A percentile compares a stretch with the other conserved stretches of the same genome.
These are phyloP conservation scores for Aix galericulata DNA, from an alignment of 2,113 vertebrate species.

Conservation along the genomic window DNA sequence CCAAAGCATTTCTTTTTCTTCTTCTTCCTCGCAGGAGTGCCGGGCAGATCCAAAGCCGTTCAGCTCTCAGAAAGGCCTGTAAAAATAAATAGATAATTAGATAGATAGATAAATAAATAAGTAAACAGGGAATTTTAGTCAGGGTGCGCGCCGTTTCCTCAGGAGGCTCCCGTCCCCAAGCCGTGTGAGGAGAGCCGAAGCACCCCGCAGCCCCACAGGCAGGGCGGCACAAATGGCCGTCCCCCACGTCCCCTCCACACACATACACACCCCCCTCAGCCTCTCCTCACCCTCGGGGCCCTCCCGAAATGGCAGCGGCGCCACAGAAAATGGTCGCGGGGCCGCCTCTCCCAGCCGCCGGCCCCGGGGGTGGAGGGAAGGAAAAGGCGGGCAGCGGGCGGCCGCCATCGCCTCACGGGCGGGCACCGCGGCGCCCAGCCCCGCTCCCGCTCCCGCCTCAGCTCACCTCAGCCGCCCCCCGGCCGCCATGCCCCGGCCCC, in stretches of 20 bases:
- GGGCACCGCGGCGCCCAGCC: too few relatives aligned
- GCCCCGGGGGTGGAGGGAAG: too few relatives aligned
- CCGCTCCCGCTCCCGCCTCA: too few relatives aligned
- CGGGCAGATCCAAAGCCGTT: background rate
- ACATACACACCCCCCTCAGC: background rate
- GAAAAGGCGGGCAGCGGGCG: too few relatives aligned
- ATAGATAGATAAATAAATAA: background rate
- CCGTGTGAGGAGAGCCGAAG: too few relatives aligned
- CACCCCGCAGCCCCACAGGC: too few relatives aligned
- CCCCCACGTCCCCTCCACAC: too few relatives aligned
- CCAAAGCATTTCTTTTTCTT: background rate
- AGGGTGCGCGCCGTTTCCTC: background rate
- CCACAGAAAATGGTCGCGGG: background rate
- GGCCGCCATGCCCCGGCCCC: background rate
- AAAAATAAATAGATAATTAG: background rate
- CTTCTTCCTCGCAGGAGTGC: background rate
- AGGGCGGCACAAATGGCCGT: too few relatives aligned
- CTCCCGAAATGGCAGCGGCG: background rate
- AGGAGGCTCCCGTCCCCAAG: too few relatives aligned
- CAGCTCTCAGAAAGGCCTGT: background rate
- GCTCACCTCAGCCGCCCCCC: background rate
- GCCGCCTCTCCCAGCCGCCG: too few relatives aligned
- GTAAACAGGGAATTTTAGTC: too few relatives aligned
- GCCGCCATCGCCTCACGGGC: too few relatives aligned
- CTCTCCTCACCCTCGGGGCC: background rate